Conservation (phyloP, 2,113 vertebrate species). For the Hyperoodon ampullatus region DNA sequence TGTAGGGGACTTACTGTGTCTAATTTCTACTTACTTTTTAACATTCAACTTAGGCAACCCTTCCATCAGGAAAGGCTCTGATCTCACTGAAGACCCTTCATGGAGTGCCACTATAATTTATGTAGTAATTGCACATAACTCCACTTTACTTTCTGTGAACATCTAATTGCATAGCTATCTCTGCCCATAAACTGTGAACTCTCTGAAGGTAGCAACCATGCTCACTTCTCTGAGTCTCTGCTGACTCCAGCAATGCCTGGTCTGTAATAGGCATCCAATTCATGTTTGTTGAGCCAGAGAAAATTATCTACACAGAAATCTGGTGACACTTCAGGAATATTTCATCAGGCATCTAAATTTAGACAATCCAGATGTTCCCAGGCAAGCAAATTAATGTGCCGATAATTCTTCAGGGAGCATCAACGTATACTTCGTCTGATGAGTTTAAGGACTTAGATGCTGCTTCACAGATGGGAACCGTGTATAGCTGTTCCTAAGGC, state of each 20-base stretch:
- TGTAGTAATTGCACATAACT: not conserved
- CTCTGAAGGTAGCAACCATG: not conserved
- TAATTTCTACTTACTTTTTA: not conserved
- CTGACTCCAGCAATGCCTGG: not conserved
- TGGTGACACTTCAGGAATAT: slow-evolving; percentile 59
- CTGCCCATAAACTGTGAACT: not conserved
- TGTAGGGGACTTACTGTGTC: no score
- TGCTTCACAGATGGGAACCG: not conserved
- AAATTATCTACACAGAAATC: slow-evolving; percentile 53
- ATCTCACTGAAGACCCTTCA: not conserved
- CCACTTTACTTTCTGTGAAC: not conserved
- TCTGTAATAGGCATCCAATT: not conserved
- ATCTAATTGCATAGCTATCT: not conserved
- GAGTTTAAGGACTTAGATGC: slow-evolving; percentile 32
- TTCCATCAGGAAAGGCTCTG: not conserved
- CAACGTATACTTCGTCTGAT: slow-evolving; percentile 1
- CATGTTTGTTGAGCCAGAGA: not conserved
- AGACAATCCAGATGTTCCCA: slow-evolving; percentile 72
- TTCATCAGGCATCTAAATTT: slow-evolving; percentile 72
- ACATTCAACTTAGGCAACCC: not conserved
- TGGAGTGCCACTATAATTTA: not conserved
- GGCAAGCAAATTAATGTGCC: slow-evolving; percentile 58
- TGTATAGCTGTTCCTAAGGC: not conserved
- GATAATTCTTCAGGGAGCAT: slow-evolving; percentile 55
- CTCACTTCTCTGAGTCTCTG: not conserved